Base-by-base conservation (phyloP, 2,888 invertebrate species). In the Ptychoptera contaminata region DNA sequence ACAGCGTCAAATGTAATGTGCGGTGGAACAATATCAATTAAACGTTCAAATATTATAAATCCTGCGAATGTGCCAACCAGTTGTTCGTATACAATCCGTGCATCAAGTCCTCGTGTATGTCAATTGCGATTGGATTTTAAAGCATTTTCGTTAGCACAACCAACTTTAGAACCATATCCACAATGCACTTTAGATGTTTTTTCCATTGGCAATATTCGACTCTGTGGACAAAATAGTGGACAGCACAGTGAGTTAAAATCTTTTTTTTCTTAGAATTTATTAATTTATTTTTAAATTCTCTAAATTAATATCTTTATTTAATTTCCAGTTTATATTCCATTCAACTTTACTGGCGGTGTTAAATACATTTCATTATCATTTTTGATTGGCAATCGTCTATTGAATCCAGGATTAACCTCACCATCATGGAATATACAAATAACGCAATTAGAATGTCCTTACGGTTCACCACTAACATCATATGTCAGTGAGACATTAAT, bases 171-270 rank as follows among this genome's bases (percentile, higher is more conserved):
- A 56, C 47, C 62, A 57, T 1, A 46, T 43, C 10, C 43, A 41
- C 31, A 9, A 32, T 50, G 50, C 43, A 23, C 37, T 1, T n/a
- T 35, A 42, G 64, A 65, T 43, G 52, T 52, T 32, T 55, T 65
- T 16, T 51, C 55, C 38, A 57, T 59, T 1, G 59, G 55, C 6
- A 49, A 49, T 8, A 53, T 59, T 23, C 56, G 48, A 1, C 55
- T 78, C 1, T 79, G 79, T 46, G 79, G 79, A 3, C 70, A 72
- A 51, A 79, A 78, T 51, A 69, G 65, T 37, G 73, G 72, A 10
- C 78, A 79, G 48, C 79, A 79, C 53, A 53, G 74, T 76, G 51
- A 67, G 70, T 38, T 14, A 39, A 8, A n/a, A n/a, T n/a, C n/a
- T n/a, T n/a, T n/a, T n/a, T n/a, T n/a, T n/a, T n/a, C n/a, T n/a